Evolutionary conservation across 2,797 vertebrate genomes (phyloP), one percentile per base, ranked within the genome.

Genomic region (Intellagama lesueurii): DNA sequence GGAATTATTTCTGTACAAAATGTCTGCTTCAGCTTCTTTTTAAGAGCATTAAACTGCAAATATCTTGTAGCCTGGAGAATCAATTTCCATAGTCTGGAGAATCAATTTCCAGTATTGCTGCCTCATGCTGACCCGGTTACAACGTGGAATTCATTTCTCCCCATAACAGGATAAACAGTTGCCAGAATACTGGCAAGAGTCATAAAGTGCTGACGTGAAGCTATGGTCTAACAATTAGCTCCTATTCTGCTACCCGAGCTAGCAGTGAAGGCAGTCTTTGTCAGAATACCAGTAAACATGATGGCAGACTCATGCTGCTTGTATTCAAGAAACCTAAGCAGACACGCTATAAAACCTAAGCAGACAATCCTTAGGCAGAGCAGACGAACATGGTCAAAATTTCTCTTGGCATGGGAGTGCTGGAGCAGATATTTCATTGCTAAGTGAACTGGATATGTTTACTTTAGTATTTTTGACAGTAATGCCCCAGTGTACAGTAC

Each of bases 221-320:
- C 49, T 22, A 6, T 82, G 69, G 69, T 88, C 52, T 82, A 88
- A 82, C 69, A 60, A 35, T 64, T 32, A 30, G 52, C 35, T 88
- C 28, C 69, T 80, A 47, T 69, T 22, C 64, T 66, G 2, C 16
- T 86, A 52, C 44, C 69, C 66, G 70, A 78, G 26, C 56, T 56
- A 77, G 8, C 17, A 47, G 1, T 40, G 16, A 72, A 40, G 68
- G 68, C 68, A 40, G 44, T 32, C 68, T 72, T 56, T 87, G 47
- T 70, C 47, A 12, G 11, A 70, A 70, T 70, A 70, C 35, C 16
- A 44, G 24, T 78, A 66, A 78, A 49, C 40, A 26, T 32, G 85
- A 40, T 60, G 35, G 69, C 73, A 60, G 81, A 81, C 26, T 11
- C 52, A 64, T 49, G n/a, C 14, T 73, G 17, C 22, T 69, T 87